phyloP scores from a whole-genome alignment of 2,888 invertebrate genomes.

The Toxonevra muliebris region DNA sequence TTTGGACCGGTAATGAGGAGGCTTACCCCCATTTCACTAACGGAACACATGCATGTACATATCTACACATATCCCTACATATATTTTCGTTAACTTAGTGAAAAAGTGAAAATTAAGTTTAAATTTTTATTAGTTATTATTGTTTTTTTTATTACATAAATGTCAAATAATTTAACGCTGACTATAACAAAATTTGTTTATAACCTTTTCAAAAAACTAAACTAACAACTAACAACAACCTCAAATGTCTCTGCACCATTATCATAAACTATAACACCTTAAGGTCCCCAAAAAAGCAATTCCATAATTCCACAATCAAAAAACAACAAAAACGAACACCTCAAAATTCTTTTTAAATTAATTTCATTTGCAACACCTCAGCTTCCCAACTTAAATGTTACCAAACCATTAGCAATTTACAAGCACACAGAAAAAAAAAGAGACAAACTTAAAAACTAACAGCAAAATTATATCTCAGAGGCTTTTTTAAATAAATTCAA shows the following conservation, averaged over 20 bases:
- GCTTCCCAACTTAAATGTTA: neutral
- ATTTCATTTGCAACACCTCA: neutral
- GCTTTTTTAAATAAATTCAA: slow-evolving; percentile 45
- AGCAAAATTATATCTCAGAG: slow-evolving; percentile 32
- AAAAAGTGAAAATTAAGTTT: neutral
- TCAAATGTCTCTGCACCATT: slow-evolving; percentile 9
- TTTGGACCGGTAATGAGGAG: no score
- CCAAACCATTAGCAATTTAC: neutral
- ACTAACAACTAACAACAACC: slow-evolving; percentile 9
- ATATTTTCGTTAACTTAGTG: no score
- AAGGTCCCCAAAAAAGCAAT: neutral
- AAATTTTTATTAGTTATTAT: neutral
- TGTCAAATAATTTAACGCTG: neutral
- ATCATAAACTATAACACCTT: slow-evolving; percentile 28
- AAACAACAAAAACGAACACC: neutral
- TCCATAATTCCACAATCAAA: slow-evolving; percentile 6
- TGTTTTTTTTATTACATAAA: neutral
- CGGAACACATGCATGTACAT: no score
- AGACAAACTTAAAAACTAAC: slow-evolving; percentile 11
- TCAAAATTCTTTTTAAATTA: slow-evolving; percentile 29
- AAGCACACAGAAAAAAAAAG: neutral
- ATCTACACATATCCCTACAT: no score
- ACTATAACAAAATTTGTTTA: slow-evolving; percentile 21
- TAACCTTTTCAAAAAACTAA: slow-evolving; percentile 30
- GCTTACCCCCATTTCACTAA: no score